Evolutionary conservation across 2,888 invertebrate species (phyloP), one percentile per base, ranked within the genome.

Genomic region (Acrobeloides nanus): DNA sequence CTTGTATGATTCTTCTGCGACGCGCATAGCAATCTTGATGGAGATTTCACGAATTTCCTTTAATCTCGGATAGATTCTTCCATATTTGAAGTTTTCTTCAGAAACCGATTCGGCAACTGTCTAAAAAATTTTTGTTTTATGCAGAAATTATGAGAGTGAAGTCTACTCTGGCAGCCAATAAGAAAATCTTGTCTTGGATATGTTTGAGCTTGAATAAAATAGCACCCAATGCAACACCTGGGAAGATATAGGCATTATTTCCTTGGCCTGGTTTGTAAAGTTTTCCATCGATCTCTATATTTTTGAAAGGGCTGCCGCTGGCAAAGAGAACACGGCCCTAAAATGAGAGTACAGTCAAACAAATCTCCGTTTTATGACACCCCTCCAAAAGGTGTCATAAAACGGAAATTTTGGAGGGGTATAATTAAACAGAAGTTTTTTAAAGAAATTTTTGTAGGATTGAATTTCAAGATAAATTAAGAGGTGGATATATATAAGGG

Each of bases 221-320:
- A 7, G 89, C 86, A 7, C 92, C 97, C 18, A 99, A 81, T 8
- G 90, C 92, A 7, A 82, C 79, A 4, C 95, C 97, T 0, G 95
- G 95, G 80, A 89, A 92, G 80, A 93, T 90, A 76, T 93, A 93
- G 0, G 92, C 87, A 76, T 93, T 93, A 77, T 92, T 93, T 51
- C 95, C 95, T 75, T 99, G 97, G 0, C 97, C 95, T 0, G 95
- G 87, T 60, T 83, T 81, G 77, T 80, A 89, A 4, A 83, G 84
- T 75, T 85, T 84, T 18, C 86, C 89, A 46, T 84, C 81, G 66
- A 83, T 80, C 12, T 81, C 79, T 3, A 89, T 88, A 2, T 87
- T 84, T 15, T 85, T 84, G 79, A 97, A 97, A 0, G 95, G 95
- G 24, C 90, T 92, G 5, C 95, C 95, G 24, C 89, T 90, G 1